phyloP scores from a whole-genome alignment of 2,888 invertebrate species.

The Marronus borbonicus region DNA sequence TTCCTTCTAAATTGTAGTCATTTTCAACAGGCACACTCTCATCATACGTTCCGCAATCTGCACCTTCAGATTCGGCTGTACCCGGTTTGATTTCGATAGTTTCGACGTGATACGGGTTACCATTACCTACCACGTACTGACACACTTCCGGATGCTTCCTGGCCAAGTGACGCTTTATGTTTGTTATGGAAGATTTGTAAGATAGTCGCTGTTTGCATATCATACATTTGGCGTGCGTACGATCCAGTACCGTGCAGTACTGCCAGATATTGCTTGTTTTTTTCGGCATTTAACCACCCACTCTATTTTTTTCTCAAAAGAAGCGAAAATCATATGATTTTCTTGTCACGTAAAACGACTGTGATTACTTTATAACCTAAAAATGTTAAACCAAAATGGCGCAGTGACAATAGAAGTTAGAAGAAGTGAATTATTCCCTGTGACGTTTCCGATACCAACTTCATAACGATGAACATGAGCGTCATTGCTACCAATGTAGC shows the following conservation, averaged over 20 bases:
- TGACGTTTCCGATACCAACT: conserved; percentile 2
- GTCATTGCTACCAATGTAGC: not conserved
- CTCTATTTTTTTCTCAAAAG: not conserved
- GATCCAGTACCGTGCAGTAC: conserved; percentile 32
- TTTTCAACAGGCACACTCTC: not conserved
- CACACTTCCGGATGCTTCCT: conserved; percentile 41
- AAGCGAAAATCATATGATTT: conserved; percentile 45
- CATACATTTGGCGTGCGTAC: conserved; percentile 21
- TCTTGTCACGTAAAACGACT: conserved; percentile 28
- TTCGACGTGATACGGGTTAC: conserved; percentile 17
- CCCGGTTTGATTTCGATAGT: conserved; percentile 42
- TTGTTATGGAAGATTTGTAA: conserved; percentile 42
- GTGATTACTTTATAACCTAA: conserved; percentile 20
- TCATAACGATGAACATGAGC: too few species aligned
- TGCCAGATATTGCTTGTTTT: conserved; percentile 42
- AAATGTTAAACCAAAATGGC: not conserved
- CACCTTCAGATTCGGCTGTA: conserved; percentile 22
- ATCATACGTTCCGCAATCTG: conserved; percentile 11
- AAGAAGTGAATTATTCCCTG: not conserved
- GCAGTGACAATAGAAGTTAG: conserved; percentile 20
- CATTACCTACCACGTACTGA: conserved; percentile 6
- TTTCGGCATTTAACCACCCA: conserved; percentile 11
- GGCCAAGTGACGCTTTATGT: conserved; percentile 40
- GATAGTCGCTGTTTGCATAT: conserved; percentile 36
- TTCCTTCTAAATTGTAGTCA: conserved; percentile 9